A percentile compares a stretch with the other conserved stretches of the same genome.
phyloP scores from a whole-genome alignment of 2,113 vertebrate species.

The Trinectes maculatus region DNA sequence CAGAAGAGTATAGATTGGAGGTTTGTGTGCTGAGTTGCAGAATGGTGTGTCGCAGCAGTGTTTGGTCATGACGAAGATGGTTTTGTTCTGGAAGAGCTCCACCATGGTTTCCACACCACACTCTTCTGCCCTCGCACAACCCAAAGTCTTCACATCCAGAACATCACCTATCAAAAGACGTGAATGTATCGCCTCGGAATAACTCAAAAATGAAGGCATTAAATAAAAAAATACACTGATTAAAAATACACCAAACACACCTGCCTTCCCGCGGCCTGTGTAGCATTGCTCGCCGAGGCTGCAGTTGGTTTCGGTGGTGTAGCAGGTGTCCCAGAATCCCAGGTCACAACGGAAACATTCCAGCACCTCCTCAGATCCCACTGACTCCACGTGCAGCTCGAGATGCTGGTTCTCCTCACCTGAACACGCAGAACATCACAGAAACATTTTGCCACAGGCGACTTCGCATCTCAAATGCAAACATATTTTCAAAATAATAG shows the following conservation, averaged over 20 bases:
- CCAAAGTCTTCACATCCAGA: constrained; percentile 72
- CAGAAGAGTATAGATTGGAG: constrained; percentile 15
- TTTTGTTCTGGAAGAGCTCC: constrained; percentile 57
- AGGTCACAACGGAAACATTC: constrained; percentile 76
- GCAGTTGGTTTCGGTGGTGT: constrained; percentile 71
- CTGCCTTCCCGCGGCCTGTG: constrained; percentile 73
- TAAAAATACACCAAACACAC: too few species aligned
- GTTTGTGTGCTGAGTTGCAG: constrained; percentile 67
- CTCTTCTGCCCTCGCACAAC: constrained; percentile 67
- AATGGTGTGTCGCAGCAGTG: constrained; percentile 73
- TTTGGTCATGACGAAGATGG: constrained; percentile 75
- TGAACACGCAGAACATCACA: constrained; percentile 30
- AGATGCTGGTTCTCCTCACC: constrained; percentile 56
- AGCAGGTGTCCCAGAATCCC: constrained; percentile 77
- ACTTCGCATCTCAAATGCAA: neutral
- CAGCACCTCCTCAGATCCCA: constrained; percentile 35
- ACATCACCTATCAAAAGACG: constrained; percentile 48
- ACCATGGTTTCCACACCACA: constrained; percentile 55
- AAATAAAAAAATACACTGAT: too few species aligned
- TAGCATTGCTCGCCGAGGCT: constrained; percentile 67
- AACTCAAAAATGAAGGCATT: too few species aligned
- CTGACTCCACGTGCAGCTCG: constrained; percentile 35
- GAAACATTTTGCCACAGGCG: neutral
- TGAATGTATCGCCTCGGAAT: too few species aligned
- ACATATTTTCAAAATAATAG: too few species aligned